Evolutionary conservation across 64 coral and sea anemone genomes (phyloP).

Genomic region (Trachythela sp.): DNA sequence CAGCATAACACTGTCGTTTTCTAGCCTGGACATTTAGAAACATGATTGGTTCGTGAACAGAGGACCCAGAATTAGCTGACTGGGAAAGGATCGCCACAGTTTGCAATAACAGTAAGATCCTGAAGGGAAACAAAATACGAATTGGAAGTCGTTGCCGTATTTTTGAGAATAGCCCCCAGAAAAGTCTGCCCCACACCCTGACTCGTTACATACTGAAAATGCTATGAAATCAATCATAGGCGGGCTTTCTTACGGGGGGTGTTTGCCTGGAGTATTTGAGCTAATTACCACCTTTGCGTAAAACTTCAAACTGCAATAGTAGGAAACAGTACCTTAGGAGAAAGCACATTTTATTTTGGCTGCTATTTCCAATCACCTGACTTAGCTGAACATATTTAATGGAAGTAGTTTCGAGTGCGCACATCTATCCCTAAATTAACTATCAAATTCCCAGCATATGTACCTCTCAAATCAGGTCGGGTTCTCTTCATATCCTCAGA

Average conservation of each 20-base stretch:
- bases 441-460: not conserved
- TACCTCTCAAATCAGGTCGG: conserved; percentile 83
- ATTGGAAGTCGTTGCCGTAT: not conserved
- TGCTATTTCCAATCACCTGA: too few species aligned
- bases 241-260: too few species aligned
- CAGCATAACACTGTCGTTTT: conserved; percentile 77
- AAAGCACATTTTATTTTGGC: too few species aligned
- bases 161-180: not conserved
- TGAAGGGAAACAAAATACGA: not conserved
- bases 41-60: conserved; percentile 87
- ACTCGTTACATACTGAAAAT: too few species aligned
- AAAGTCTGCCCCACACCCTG: too few species aligned
- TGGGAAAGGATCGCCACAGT: conserved; percentile 91
- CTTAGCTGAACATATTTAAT: too few species aligned
- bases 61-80: conserved; percentile 89
- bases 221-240: too few species aligned
- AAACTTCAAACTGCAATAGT: too few species aligned
- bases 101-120: conserved; percentile 94
- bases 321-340: too few species aligned
- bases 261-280: too few species aligned
- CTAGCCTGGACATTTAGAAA: conserved; percentile 71
- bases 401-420: not conserved
- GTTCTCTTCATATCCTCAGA: conserved; percentile 75
- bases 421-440: not conserved
- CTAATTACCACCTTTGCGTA: too few species aligned